Conservation (phyloP, 1,140 invertebrate genomes). For the Drosophila melanica region DNA sequence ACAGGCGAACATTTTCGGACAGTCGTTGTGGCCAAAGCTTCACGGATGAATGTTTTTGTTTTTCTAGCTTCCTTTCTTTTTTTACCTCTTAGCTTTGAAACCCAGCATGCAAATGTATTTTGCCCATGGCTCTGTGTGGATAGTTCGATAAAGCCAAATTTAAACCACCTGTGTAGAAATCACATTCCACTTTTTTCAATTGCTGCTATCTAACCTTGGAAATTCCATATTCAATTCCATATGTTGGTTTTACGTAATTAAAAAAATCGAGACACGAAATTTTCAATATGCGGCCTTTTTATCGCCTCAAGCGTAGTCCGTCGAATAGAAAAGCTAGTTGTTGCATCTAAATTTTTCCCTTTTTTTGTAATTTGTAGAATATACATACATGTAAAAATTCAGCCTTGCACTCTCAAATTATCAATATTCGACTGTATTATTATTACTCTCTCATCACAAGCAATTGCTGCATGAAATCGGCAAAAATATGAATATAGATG, state of each 20-base stretch:
- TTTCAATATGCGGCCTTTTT: neutral
- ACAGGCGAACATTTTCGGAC: slow-evolving; percentile 57
- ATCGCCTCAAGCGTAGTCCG: no score
- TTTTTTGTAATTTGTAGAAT: no score
- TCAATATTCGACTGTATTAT: no score
- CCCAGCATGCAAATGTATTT: slow-evolving; percentile 71
- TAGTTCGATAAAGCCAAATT: slow-evolving; percentile 30
- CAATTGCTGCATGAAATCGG: no score
- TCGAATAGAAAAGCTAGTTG: no score
- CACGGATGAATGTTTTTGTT: slow-evolving; percentile 37
- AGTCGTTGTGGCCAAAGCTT: slow-evolving; percentile 40
- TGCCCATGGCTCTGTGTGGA: slow-evolving; percentile 43
- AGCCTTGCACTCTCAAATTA: no score
- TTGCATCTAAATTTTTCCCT: no score
- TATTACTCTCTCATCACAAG: no score
- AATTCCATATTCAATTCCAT: slow-evolving; percentile 1
- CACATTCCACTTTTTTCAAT: slow-evolving; percentile 18
- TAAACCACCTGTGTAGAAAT: slow-evolving; percentile 11
- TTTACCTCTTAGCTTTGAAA: slow-evolving; percentile 40
- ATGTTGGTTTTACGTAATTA: slow-evolving; percentile 2
- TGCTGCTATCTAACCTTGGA: slow-evolving; percentile 2
- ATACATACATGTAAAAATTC: no score
- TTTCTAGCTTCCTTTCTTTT: slow-evolving; percentile 30
- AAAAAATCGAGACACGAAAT: neutral
- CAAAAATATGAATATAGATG: no score